A percentile compares a stretch with the other conserved stretches of the same genome.
Evolutionary conservation across 1,140 invertebrate genomes (phyloP).

Genomic region (Campodea augens): DNA sequence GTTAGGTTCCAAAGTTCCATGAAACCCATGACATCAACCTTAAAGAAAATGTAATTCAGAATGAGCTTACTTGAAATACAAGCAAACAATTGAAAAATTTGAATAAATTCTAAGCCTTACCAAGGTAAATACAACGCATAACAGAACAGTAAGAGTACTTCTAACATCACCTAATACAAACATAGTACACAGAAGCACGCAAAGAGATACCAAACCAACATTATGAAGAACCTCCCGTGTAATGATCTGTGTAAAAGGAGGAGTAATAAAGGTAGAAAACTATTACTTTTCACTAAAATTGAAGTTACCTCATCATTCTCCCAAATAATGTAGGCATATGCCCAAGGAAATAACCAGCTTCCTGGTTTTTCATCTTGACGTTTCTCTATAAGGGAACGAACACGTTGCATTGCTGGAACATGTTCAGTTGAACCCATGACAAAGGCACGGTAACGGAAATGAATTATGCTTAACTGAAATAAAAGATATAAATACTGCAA

Average conservation of each 20-base stretch:
- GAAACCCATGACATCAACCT: constrained; percentile 63
- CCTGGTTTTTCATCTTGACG: neutral
- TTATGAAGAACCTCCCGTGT: constrained; percentile 56
- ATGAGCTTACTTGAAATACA: no score
- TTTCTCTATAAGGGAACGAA: neutral
- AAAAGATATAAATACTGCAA: no score
- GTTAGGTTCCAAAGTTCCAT: constrained; percentile 68
- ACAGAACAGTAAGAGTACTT: constrained; percentile 55
- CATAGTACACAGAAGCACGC: constrained; percentile 62
- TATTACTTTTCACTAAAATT: no score
- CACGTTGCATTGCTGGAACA: neutral
- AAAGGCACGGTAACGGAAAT: no score
- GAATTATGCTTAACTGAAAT: no score
- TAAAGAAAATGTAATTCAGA: no score
- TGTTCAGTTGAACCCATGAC: neutral
- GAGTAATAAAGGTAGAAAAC: no score
- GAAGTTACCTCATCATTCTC: constrained; percentile 14
- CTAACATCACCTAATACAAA: constrained; percentile 59
- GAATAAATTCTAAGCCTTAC: no score
- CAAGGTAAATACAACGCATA: constrained; percentile 54
- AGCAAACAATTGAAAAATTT: no score
- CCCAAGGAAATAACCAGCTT: neutral
- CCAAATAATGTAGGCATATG: neutral
- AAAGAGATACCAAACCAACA: constrained; percentile 49
- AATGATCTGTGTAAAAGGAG: no score